A percentile compares a stretch with the other conserved stretches of the same genome.
phyloP scores from a whole-genome alignment of 2,797 vertebrate genomes.

The Thaleichthys pacificus region DNA sequence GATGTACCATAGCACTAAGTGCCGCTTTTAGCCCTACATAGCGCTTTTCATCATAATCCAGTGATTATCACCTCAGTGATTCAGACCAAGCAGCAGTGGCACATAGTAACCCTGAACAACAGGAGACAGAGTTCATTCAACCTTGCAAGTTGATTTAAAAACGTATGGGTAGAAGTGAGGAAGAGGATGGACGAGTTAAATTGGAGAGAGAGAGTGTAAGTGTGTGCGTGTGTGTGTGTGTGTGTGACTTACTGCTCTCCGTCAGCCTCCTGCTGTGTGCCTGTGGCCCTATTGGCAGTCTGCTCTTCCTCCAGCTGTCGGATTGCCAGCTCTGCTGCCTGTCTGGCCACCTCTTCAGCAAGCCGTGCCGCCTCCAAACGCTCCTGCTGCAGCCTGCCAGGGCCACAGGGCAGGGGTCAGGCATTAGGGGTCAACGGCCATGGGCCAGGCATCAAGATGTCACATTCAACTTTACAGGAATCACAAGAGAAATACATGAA shows the following conservation, averaged over 20 bases:
- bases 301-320: conserved; percentile 66
- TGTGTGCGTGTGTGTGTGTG: not conserved
- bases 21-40: conserved; percentile 17
- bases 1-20: not conserved
- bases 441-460: not conserved
- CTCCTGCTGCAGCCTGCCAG: conserved; percentile 63
- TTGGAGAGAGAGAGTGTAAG: not conserved
- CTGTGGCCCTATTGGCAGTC: conserved; percentile 49
- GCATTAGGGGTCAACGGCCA: conserved; percentile 2
- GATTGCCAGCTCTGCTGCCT: conserved; percentile 65
- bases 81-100: not conserved
- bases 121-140: not conserved
- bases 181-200: not conserved
- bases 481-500: not conserved
- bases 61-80: not conserved
- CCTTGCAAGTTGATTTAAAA: not conserved
- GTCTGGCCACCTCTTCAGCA: conserved; percentile 69
- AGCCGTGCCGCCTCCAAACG: conserved; percentile 61
- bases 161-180: not conserved
- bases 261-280: conserved; percentile 53
- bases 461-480: not conserved
- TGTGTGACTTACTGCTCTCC: conserved; percentile 65
- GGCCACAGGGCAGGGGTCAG: not conserved
- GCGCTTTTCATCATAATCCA: conserved; percentile 26
- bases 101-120: not conserved